Base-by-base conservation (phyloP, 2,797 vertebrate genomes). In the Dicrostonyx torquatus region DNA sequence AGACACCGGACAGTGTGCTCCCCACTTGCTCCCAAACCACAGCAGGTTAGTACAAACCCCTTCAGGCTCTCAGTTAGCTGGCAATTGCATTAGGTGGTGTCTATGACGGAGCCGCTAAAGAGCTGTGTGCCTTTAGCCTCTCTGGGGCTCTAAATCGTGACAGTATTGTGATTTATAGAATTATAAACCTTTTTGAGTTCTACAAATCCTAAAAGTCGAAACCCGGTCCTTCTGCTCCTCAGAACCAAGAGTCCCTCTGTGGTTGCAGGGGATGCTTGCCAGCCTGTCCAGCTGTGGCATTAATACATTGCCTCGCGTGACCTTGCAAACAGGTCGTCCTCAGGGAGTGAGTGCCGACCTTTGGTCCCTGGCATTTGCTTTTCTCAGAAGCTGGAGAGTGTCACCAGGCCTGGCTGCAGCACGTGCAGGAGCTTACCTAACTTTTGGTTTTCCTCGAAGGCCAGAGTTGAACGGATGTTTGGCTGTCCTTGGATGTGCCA, bases 141-240 rank as follows among this genome's bases (percentile, higher is more conserved):
- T 82, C 70, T 91, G 77, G 66, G 37, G 48, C 77, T 96, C 68
- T 95, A 66, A 94, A 82, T 82, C 76, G 58, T 90, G 95, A 55
- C 89, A 88, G n/a, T 37, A 11, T 76, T 94, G 75, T 96, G 85
- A 96, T 83, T 94, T 86, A 95, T 73, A 87, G 86, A 83, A 45
- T 84, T 95, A 60, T 84, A 95, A 94, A 84, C 89, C 75, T 91
- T 94, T 60, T n/a, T 24, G 70, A 37, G 55, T 87, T 72, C 29
- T 10, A 89, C 31, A 95, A 95, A 93, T 87, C 37, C 50, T 77
- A 14, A 55, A 95, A 83, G 31, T 94, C 26, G 80, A 86, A 94
- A 86, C 22, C 40, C 4, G 8, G 13, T 80, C 78, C 94, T 95
- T 87, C 70, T 93, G 88, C 94, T 96, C 85, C 73, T 93, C 80